Evolutionary conservation across 2,888 invertebrate species (phyloP), one percentile per base, ranked within the genome.

Genomic region (Ophion ventricosus): DNA sequence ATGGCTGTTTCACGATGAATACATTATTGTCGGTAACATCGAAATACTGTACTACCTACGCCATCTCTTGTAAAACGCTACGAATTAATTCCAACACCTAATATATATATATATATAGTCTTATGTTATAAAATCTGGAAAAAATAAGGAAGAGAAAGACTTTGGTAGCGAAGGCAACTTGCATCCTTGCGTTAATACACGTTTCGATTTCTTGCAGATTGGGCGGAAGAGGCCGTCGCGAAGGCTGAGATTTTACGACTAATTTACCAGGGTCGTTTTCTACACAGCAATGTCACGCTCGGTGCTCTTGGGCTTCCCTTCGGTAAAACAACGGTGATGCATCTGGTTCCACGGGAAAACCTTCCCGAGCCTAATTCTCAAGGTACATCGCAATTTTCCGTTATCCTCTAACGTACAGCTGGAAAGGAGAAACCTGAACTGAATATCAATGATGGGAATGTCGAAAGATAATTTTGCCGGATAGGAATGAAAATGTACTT

Each of bases 291-390:
- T 94, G 99, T 99, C 93, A 99, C 99, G 92, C 96, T 99, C 93
- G 98, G 98, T 93, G 99, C 99, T 92, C 96, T 99, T 92, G 98
- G 99, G 93, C 96, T 99, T 94, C 98, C 98, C 88, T 96, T 97
- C 91, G 99, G 99, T 90, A 99, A 98, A 95, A 99, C 99, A 92
- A 99, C 99, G 93, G 99, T 99, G 93, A 99, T 99, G 99, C 99
- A 99, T 95, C 96, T 99, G 93, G 99, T 99, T 94, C 99, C 99
- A 90, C 96, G 99, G 95, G 99, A 99, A 95, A 99, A 98, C 94
- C 95, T 99, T 94, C 99, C 99, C 92, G 99, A 99, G 95, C 99
- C 99, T 92, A 99, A 99, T 95, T 98, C 98, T 91, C 98, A 98
- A 96, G 98, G 98, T 98, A 94, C 92, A 75, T 76, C 35, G 23